Percentiles rank a stretch among this genome's conserved stretches.
phyloP scores from a whole-genome alignment of 2,797 vertebrate species.

The Cetoscarus ocellatus region DNA sequence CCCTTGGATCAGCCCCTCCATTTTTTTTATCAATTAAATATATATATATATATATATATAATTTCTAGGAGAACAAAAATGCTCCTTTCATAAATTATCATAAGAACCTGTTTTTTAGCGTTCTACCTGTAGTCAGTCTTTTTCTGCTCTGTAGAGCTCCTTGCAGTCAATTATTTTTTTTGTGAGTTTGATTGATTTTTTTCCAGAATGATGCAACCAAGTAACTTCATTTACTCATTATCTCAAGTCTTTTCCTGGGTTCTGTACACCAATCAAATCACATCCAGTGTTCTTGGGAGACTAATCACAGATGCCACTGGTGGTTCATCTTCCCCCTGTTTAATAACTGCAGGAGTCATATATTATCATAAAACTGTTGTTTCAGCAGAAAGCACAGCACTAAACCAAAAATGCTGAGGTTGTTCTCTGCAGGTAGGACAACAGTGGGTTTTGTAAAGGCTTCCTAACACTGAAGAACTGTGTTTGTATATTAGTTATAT shows the following conservation, averaged over 20 bases:
- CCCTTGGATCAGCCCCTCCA: no score
- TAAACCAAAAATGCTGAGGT: constrained; percentile 40
- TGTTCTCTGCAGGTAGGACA: constrained; percentile 31
- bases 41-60: no score
- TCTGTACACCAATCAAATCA: not conserved
- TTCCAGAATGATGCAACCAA: not conserved
- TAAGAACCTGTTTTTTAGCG: no score
- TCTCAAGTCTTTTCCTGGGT: not conserved
- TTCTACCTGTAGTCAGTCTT: no score
- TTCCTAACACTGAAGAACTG: constrained; percentile 7
- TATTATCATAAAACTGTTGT: constrained; percentile 31
- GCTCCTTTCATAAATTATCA: no score
- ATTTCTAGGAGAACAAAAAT: no score
- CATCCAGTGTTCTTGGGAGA: constrained; percentile 1
- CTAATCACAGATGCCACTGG: constrained; percentile 4
- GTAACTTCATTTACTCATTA: not conserved
- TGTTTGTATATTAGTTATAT: constrained; percentile 5
- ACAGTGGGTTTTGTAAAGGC: constrained; percentile 1
- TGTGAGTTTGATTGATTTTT: not conserved
- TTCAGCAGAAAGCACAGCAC: constrained; percentile 47
- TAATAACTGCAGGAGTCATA: constrained; percentile 47
- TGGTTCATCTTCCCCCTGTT: constrained; percentile 28
- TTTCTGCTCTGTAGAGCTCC: no score
- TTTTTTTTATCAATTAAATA: no score
- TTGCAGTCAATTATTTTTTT: no score